Evolutionary conservation across 2,113 vertebrate species (phyloP).

Genomic region (Tichodroma muraria): DNA sequence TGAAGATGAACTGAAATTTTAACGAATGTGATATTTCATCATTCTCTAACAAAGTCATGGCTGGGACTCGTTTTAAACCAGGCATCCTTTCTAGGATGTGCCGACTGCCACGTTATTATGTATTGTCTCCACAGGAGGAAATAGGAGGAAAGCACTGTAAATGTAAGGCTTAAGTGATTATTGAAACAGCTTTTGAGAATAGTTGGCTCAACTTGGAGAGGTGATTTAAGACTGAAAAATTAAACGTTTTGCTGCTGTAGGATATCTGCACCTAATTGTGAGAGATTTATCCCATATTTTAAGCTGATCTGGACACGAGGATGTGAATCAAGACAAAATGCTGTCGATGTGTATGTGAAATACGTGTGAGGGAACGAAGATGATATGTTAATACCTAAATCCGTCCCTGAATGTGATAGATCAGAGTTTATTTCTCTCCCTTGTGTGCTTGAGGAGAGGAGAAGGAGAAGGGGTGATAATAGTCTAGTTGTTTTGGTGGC

Average conservation of each 20-base stretch:
- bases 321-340: neutral
- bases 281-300: neutral
- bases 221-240: neutral
- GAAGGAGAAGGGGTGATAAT: neutral
- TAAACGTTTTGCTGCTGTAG: neutral
- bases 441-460: neutral
- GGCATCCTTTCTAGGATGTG: neutral
- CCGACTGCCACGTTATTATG: constrained; percentile 43
- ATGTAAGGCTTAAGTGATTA: neutral
- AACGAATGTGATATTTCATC: neutral
- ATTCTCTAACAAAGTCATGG: neutral
- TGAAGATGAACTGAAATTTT: constrained; percentile 26
- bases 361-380: neutral
- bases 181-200: neutral
- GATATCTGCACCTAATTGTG: neutral
- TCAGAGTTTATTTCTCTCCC: neutral
- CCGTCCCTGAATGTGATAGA: neutral
- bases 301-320: neutral
- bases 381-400: neutral
- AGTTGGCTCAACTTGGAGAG: neutral
- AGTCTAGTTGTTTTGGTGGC: constrained; percentile 6
- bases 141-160: constrained; percentile 7
- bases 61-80: neutral
- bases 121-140: constrained; percentile 10
- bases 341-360: neutral